Evolutionary conservation across 2,888 invertebrate genomes (phyloP).

Genomic region (Rotaria sp.): DNA sequence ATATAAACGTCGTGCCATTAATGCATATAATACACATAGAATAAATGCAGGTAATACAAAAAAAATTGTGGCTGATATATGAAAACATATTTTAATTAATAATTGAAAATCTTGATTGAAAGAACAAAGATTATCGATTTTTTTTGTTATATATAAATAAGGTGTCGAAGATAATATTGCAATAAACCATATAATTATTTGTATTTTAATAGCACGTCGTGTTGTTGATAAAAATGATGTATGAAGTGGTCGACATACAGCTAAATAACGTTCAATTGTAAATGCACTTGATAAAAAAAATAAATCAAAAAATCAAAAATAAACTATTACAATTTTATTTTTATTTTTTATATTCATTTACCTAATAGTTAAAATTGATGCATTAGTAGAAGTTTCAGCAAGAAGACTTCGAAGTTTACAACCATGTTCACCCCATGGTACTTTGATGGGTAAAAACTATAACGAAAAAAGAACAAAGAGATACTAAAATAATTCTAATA

Average conservation of each 20-base stretch:
- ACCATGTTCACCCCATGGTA: not conserved
- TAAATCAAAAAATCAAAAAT: not conserved
- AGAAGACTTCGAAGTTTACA: not conserved
- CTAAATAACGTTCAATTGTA: conserved; percentile 26
- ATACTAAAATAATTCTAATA: not conserved
- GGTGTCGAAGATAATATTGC: not conserved
- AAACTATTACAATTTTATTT: too few relatives aligned
- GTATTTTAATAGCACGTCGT: conserved; percentile 7
- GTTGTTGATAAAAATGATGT: not conserved
- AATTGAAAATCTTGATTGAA: not conserved
- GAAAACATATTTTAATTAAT: not conserved
- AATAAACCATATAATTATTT: conserved; percentile 10
- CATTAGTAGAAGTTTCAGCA: conserved; percentile 8
- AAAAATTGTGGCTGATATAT: not conserved
- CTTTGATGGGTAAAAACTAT: not conserved
- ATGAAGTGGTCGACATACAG: not conserved
- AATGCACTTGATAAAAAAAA: not conserved
- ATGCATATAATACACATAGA: not conserved
- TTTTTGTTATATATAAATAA: not conserved
- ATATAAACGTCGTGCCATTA: conserved; percentile 12
- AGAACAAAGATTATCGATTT: not conserved
- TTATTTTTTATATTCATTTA: not conserved
- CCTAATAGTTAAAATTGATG: conserved; percentile 1
- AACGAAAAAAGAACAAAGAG: not conserved
- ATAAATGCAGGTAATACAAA: conserved; percentile 11